These are phyloP conservation scores for Galeruca laticollis DNA, from an alignment of 2,888 invertebrate species.

Conservation along the genomic window DNA sequence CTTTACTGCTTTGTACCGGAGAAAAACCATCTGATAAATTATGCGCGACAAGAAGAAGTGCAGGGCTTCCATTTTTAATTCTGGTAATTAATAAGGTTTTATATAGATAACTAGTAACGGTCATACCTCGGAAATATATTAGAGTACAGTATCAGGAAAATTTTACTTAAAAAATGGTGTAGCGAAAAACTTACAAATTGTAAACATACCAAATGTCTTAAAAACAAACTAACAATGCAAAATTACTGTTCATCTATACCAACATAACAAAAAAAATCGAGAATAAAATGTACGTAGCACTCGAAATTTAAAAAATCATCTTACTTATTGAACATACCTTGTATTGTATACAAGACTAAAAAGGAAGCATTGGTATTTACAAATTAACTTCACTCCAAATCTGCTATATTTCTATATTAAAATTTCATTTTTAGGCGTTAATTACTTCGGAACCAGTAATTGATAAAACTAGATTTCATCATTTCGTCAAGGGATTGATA, in stretches of 20 bases:
- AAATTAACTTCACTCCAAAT: not conserved
- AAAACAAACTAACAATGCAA: too few relatives aligned
- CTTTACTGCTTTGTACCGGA: conserved; percentile 71
- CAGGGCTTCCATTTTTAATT: conserved; percentile 93
- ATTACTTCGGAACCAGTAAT: conserved; percentile 77
- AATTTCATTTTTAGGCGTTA: conserved; percentile 73
- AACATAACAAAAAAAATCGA: too few relatives aligned
- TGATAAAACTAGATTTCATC: conserved; percentile 44
- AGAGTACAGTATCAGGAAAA: too few relatives aligned
- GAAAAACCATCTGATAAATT: conserved; percentile 69
- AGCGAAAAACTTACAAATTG: too few relatives aligned
- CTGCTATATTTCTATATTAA: not conserved
- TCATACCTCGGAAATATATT: not conserved
- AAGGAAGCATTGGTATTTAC: too few relatives aligned
- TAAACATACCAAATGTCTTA: too few relatives aligned
- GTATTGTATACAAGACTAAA: too few relatives aligned
- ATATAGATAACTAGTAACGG: not conserved
- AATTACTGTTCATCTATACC: too few relatives aligned
- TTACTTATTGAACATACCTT: too few relatives aligned
- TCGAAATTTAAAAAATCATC: too few relatives aligned
- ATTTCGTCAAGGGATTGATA: conserved; percentile 72
- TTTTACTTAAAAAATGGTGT: too few relatives aligned
- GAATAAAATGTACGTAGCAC: too few relatives aligned
- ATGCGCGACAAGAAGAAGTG: conserved; percentile 90
- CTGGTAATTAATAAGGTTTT: conserved; percentile 70